Evolutionary conservation across 2,888 invertebrate genomes (phyloP).

Genomic region (Caradrina clavipalpis): DNA sequence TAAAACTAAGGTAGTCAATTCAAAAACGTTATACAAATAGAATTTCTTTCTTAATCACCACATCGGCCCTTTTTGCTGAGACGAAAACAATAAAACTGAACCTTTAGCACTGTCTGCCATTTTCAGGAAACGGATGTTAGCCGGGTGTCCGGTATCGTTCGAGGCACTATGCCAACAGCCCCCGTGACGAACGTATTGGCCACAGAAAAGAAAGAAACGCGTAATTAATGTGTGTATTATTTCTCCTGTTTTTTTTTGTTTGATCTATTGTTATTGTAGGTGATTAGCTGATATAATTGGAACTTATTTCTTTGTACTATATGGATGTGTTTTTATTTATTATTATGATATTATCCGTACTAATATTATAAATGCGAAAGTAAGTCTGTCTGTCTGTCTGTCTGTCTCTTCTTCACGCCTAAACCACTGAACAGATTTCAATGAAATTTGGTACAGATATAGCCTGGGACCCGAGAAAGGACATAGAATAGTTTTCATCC

Average conservation of each 20-base stretch:
- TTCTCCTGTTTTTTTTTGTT: slow-evolving; percentile 16
- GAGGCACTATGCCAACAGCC: slow-evolving; percentile 81
- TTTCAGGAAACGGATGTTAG: slow-evolving; percentile 86
- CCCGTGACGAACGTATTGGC: slow-evolving; percentile 63
- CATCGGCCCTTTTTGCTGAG: slow-evolving; percentile 62
- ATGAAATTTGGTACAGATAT: no score
- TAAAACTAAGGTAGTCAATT: slow-evolving; percentile 15
- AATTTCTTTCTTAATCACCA: slow-evolving; percentile 55
- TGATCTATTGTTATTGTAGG: slow-evolving; percentile 8
- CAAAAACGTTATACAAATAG: slow-evolving; percentile 36
- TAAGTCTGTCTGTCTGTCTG: no score
- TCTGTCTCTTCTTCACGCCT: no score
- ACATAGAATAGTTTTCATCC: no score
- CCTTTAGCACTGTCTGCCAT: slow-evolving; percentile 77
- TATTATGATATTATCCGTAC: no score
- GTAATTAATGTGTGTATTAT: slow-evolving; percentile 60
- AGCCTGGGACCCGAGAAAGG: no score
- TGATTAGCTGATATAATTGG: not conserved
- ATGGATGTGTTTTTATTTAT: no score
- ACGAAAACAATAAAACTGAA: slow-evolving; percentile 78
- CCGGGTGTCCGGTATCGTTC: slow-evolving; percentile 80
- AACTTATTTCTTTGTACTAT: no score
- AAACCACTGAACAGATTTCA: no score
- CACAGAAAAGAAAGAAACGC: slow-evolving; percentile 46
- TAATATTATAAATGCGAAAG: no score